Percentiles rank a stretch among this genome's conserved stretches.
Evolutionary conservation across 2,797 vertebrate genomes (phyloP).

Genomic region (Vespertilio murinus): DNA sequence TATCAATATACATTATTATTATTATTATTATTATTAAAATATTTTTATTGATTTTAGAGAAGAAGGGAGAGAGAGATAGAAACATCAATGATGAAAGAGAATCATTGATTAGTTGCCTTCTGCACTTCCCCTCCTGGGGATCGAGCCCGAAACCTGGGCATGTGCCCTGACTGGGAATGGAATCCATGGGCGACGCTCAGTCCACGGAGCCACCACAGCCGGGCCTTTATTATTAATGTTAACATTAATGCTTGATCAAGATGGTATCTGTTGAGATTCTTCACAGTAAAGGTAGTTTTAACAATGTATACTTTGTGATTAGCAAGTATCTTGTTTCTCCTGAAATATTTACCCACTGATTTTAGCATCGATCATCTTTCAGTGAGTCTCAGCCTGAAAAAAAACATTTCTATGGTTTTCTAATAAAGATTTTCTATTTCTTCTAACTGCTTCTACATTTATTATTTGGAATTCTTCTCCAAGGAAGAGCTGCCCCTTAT

Average conservation of each 20-base stretch:
- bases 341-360: not conserved
- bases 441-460: constrained; percentile 23
- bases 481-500: not conserved
- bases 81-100: no score
- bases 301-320: not conserved
- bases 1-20: not conserved
- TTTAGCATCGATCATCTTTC: not conserved
- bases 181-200: no score
- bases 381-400: not conserved
- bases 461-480: not conserved
- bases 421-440: constrained; percentile 44
- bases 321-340: not conserved
- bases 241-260: not conserved
- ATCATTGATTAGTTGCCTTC: no score
- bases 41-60: no score
- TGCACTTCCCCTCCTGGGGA: no score
- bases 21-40: not conserved
- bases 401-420: not conserved
- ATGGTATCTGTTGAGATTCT: not conserved
- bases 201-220: no score
- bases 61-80: no score
- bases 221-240: not conserved
- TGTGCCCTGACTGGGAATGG: no score
- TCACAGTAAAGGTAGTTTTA: not conserved
- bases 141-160: no score